A percentile compares a stretch with the other conserved stretches of the same genome.
phyloP scores from a whole-genome alignment of 1,140 invertebrate genomes.

The Lepidostoma basale region DNA sequence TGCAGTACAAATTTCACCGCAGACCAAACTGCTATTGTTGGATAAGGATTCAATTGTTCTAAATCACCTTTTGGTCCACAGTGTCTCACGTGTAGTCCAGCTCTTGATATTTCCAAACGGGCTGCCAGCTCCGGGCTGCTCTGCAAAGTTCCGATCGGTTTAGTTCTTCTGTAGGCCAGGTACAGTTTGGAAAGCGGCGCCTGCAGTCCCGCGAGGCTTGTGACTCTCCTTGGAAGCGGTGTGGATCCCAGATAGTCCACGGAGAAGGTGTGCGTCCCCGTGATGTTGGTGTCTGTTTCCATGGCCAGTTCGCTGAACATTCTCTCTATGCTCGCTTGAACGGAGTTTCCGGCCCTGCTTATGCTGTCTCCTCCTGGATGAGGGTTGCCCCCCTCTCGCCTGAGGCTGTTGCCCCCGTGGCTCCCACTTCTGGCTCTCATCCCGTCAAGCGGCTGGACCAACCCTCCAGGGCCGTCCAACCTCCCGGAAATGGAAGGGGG shows the following conservation, averaged over 20 bases:
- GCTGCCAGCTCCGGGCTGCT: constrained; percentile 51
- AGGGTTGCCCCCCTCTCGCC: background rate
- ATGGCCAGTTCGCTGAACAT: constrained; percentile 83
- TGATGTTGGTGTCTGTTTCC: constrained; percentile 57
- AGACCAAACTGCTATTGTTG: constrained; percentile 90
- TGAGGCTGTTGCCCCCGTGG: background rate
- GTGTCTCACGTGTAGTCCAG: constrained; percentile 69
- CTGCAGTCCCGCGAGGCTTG: constrained; percentile 81
- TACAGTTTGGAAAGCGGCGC: constrained; percentile 81
- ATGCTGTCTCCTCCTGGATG: constrained; percentile 2
- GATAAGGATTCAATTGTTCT: constrained; percentile 77
- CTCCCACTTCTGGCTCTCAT: constrained; percentile 8
- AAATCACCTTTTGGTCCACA: constrained; percentile 62
- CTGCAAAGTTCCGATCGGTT: constrained; percentile 53
- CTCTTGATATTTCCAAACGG: constrained; percentile 71
- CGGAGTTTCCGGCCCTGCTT: constrained; percentile 65
- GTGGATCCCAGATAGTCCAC: constrained; percentile 85
- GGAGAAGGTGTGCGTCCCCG: constrained; percentile 65
- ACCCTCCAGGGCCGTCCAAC: constrained; percentile 40
- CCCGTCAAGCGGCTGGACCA: constrained; percentile 20
- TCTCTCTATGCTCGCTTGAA: constrained; percentile 83
- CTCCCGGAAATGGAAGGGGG: constrained; percentile 41
- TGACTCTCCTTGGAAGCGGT: constrained; percentile 76
- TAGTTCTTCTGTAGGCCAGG: constrained; percentile 65
- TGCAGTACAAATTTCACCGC: constrained; percentile 78